phyloP scores from a whole-genome alignment of 2,888 invertebrate genomes.

The Diarsia dahlii region DNA sequence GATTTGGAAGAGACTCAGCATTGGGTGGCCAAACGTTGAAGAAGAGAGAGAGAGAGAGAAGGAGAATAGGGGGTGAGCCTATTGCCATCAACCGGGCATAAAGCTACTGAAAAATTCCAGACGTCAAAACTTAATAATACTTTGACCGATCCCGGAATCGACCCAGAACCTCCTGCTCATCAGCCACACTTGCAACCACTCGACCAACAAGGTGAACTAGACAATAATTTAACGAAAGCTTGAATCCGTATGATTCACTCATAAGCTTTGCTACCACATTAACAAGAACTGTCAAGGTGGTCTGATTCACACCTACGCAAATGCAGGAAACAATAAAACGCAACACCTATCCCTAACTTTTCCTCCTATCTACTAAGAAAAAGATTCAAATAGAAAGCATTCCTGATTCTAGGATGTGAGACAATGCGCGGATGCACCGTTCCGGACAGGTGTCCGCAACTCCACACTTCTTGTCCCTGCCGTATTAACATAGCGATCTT shows the following conservation, averaged over 20 bases:
- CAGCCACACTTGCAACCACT: too few species aligned
- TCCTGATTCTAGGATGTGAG: conserved; percentile 78
- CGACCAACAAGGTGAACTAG: background rate
- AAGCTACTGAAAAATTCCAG: background rate
- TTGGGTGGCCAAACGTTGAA: too few species aligned
- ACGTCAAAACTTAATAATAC: background rate
- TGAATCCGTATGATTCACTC: background rate
- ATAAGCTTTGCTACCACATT: background rate
- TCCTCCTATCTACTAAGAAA: conserved; percentile 63
- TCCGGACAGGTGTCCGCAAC: conserved; percentile 85
- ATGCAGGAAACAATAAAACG: conserved; percentile 56
- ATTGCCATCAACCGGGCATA: background rate
- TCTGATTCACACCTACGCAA: conserved; percentile 23
- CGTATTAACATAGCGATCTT: conserved; percentile 74
- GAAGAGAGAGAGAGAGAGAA: too few species aligned
- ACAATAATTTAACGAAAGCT: background rate
- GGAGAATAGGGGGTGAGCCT: background rate
- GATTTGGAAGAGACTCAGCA: too few species aligned
- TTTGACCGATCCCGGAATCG: background rate
- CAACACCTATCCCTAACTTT: conserved; percentile 38
- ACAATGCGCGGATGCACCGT: conserved; percentile 88
- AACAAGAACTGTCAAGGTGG: conserved; percentile 1
- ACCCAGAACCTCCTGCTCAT: too few species aligned
- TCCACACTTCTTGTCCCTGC: conserved; percentile 56
- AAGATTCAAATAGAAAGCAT: conserved; percentile 66